phyloP scores from a whole-genome alignment of 1,140 invertebrate genomes.

The Cotesia typhae region DNA sequence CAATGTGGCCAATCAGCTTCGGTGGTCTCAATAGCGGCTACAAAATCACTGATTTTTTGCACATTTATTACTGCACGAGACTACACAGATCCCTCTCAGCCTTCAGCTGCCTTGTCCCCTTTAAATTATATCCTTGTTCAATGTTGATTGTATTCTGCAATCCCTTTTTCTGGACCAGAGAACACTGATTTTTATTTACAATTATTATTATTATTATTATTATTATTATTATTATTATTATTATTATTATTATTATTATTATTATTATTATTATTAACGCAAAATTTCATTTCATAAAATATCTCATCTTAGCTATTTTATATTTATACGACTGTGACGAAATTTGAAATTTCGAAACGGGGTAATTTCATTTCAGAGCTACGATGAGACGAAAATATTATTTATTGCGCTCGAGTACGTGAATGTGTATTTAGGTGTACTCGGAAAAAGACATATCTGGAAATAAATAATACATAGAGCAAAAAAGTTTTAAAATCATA shows the following conservation, averaged over 20 bases:
- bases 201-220: no score
- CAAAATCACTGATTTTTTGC: conserved; percentile 64
- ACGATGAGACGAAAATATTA: no score
- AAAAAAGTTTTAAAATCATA: conserved; percentile 51
- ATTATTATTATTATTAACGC: no score
- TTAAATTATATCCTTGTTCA: neutral
- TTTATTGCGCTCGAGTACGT: no score
- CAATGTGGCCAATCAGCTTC: conserved; percentile 62
- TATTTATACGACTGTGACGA: no score
- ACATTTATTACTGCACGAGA: conserved; percentile 25
- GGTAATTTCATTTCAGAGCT: no score
- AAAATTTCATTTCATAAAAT: no score
- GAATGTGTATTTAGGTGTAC: neutral
- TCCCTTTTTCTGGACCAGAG: neutral
- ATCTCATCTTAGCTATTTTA: no score
- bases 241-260: no score
- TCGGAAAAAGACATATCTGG: neutral
- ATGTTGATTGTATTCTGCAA: neutral
- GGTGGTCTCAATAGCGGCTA: conserved; percentile 60
- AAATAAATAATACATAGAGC: conserved; percentile 36
- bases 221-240: no score
- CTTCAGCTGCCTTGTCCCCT: neutral
- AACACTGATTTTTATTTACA: neutral
- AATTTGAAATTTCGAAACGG: no score
- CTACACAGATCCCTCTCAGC: neutral